Conservation (phyloP, 2,797 vertebrate species). For the Staurois parvus region DNA sequence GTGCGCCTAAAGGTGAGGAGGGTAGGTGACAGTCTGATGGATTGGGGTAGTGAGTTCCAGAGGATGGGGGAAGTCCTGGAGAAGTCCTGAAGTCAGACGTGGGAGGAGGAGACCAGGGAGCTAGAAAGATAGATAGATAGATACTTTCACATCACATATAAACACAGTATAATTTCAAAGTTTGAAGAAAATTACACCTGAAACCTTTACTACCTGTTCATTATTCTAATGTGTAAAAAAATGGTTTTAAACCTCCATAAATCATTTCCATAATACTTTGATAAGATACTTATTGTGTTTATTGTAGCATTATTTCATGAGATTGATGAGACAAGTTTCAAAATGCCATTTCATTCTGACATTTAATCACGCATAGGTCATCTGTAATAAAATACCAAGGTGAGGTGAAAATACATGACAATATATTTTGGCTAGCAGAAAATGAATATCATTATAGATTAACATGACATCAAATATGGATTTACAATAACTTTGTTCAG, state of each 20-base stretch:
- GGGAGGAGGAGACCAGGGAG: too few species aligned
- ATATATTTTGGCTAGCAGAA: constrained; percentile 64
- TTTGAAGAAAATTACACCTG: too few species aligned
- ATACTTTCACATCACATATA: too few species aligned
- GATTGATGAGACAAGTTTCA: constrained; percentile 66
- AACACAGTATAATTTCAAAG: too few species aligned
- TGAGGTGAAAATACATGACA: constrained; percentile 63
- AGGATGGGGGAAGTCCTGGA: too few species aligned
- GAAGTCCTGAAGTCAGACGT: too few species aligned
- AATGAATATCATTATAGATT: constrained; percentile 49
- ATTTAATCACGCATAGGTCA: constrained; percentile 74
- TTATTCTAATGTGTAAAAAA: background rate
- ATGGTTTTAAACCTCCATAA: background rate
- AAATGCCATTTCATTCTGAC: constrained; percentile 72
- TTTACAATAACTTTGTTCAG: constrained; percentile 42
- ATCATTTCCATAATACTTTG: constrained; percentile 38
- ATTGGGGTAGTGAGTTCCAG: too few species aligned
- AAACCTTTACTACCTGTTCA: too few species aligned
- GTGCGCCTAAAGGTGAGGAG: too few species aligned
- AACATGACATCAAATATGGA: constrained; percentile 54
- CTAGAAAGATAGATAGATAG: too few species aligned
- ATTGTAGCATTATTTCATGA: constrained; percentile 68
- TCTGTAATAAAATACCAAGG: constrained; percentile 69
- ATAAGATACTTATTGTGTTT: constrained; percentile 65
- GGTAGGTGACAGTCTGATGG: too few species aligned